Conservation (phyloP, 2,888 invertebrate species). For the Mechanitis mazaeus region DNA sequence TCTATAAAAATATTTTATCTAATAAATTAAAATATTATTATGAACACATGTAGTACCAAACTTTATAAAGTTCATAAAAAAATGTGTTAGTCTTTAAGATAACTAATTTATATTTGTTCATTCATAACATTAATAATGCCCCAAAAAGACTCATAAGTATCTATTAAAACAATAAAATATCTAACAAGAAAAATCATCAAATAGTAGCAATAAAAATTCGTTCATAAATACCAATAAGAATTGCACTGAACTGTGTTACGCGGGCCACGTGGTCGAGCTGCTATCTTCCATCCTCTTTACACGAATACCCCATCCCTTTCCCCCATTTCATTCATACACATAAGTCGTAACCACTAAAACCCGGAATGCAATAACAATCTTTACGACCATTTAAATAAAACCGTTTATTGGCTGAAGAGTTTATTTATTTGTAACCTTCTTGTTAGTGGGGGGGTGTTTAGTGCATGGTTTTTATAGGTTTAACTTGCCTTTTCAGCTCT, state of each 20-base stretch:
- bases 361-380: slow-evolving; percentile 72
- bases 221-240: slow-evolving; percentile 41
- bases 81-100: no score
- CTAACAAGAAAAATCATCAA: slow-evolving; percentile 19
- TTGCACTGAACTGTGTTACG: slow-evolving; percentile 59
- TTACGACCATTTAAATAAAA: slow-evolving; percentile 69
- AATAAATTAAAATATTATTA: no score
- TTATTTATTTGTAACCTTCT: slow-evolving; percentile 72
- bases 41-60: no score
- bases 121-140: background rate
- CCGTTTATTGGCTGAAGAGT: slow-evolving; percentile 67
- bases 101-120: no score
- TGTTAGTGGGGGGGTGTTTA: slow-evolving; percentile 66
- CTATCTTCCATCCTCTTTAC: slow-evolving; percentile 52
- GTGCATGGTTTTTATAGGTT: slow-evolving; percentile 77
- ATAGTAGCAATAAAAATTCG: slow-evolving; percentile 21
- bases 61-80: no score
- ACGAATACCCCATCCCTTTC: slow-evolving; percentile 49
- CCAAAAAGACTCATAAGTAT: slow-evolving; percentile 2
- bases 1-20: no score
- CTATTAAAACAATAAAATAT: slow-evolving; percentile 5
- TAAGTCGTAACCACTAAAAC: slow-evolving; percentile 63
- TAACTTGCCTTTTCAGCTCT: slow-evolving; percentile 77
- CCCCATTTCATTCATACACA: slow-evolving; percentile 65
- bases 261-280: slow-evolving; percentile 69